A percentile compares a stretch with the other conserved stretches of the same genome.
These are phyloP conservation scores for Drosophila pseudoobscura DNA, from an alignment of 1,140 invertebrate genomes.

Conservation along the genomic window DNA sequence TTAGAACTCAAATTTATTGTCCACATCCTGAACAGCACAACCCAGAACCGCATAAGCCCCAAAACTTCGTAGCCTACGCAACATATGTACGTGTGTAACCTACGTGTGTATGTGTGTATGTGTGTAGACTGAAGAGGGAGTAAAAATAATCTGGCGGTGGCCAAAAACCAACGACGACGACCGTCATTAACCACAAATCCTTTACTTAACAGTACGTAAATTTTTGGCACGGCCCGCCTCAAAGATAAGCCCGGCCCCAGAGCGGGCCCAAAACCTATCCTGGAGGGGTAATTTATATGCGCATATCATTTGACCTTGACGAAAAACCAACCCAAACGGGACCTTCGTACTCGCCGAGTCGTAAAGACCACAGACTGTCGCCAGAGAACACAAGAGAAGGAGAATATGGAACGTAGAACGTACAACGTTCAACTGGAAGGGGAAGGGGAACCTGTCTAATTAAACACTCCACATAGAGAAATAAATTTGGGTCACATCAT, in stretches of 20 bases:
- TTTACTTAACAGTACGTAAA: conserved; percentile 81
- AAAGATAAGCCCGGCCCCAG: conserved; percentile 55
- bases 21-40: conserved; percentile 51
- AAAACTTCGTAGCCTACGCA: conserved; percentile 18
- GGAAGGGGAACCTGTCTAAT: conserved; percentile 63
- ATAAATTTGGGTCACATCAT: conserved; percentile 81
- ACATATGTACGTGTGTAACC: conserved; percentile 24
- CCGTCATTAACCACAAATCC: conserved; percentile 81
- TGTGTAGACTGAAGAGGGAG: not conserved
- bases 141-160: conserved; percentile 41
- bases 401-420: too few species aligned
- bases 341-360: conserved; percentile 47
- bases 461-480: conserved; percentile 78
- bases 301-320: conserved; percentile 77
- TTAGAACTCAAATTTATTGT: conserved; percentile 73
- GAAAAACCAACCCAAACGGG: conserved; percentile 18
- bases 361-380: conserved; percentile 70
- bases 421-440: not conserved
- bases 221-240: conserved; percentile 63
- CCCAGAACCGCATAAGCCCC: conserved; percentile 16
- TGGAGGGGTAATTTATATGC: conserved; percentile 62
- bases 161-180: conserved; percentile 47
- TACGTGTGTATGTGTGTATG: too few species aligned
- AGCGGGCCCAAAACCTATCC: conserved; percentile 19
- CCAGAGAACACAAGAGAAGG: conserved; percentile 14